A percentile compares a stretch with the other conserved stretches of the same genome.
phyloP scores from a whole-genome alignment of 1,140 invertebrate genomes.

The Dysdera silvatica region DNA sequence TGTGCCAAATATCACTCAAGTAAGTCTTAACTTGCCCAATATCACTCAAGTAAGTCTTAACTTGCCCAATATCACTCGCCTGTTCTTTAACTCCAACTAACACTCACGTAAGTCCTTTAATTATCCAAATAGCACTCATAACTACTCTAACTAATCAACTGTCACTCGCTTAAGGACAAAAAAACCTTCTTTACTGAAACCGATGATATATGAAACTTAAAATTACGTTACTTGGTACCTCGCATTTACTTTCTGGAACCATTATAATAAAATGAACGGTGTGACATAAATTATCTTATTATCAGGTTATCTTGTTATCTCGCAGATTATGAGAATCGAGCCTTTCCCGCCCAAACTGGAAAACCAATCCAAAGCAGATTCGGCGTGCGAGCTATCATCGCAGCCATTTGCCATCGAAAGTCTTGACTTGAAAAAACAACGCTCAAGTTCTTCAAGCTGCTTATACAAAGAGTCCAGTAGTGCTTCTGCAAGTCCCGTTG shows the following conservation, averaged over 20 bases:
- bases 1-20: slow-evolving; percentile 93
- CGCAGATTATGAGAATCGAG: slow-evolving; percentile 35
- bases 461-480: slow-evolving; percentile 20
- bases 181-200: too few species aligned
- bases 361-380: slow-evolving; percentile 25
- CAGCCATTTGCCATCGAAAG: too few species aligned
- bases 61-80: slow-evolving; percentile 94
- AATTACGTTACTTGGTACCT: too few species aligned
- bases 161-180: too few species aligned
- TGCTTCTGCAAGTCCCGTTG: slow-evolving; percentile 14
- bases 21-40: slow-evolving; percentile 82
- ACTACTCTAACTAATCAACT: too few species aligned
- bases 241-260: too few species aligned
- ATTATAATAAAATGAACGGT: too few species aligned
- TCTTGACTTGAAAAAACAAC: slow-evolving; percentile 21
- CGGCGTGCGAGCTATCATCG: slow-evolving; percentile 30
- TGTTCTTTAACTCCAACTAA: slow-evolving; percentile 81
- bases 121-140: too few species aligned
- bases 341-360: slow-evolving; percentile 24
- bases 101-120: slow-evolving; percentile 82
- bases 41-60: slow-evolving; percentile 83
- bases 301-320: not conserved
- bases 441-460: slow-evolving; percentile 11
- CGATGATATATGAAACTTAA: too few species aligned
- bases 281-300: too few species aligned